Evolutionary conservation across 2,888 invertebrate genomes (phyloP).

Genomic region (Saturnia japonica): DNA sequence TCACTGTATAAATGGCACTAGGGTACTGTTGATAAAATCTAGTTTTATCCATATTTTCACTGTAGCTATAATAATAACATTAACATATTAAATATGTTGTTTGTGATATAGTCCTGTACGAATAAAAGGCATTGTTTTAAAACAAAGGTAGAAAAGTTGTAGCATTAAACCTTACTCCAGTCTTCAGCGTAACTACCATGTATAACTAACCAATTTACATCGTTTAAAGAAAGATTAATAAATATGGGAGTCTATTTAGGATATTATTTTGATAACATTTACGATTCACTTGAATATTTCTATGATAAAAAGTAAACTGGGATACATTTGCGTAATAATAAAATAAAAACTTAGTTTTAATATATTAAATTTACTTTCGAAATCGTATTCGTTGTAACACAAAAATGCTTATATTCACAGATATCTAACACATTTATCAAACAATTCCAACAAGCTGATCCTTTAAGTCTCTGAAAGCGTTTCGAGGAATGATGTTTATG

Average conservation of each 20-base stretch:
- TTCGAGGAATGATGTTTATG: conserved; percentile 57
- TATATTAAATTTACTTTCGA: background rate
- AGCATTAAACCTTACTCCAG: background rate
- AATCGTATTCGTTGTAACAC: background rate
- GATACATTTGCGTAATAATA: background rate
- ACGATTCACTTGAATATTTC: background rate
- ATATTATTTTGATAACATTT: background rate
- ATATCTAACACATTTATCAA: conserved; percentile 53
- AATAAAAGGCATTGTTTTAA: conserved; percentile 33
- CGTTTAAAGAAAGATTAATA: background rate
- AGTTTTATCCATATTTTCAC: conserved; percentile 73
- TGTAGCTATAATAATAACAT: conserved; percentile 66
- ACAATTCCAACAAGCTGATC: conserved; percentile 56
- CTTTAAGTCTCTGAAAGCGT: conserved; percentile 48
- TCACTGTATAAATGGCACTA: conserved; percentile 42
- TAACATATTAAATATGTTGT: conserved; percentile 60
- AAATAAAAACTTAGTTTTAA: too few species aligned
- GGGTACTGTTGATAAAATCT: conserved; percentile 47
- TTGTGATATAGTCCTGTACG: conserved; percentile 39
- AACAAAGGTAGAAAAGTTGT: conserved; percentile 27
- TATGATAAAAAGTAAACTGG: background rate
- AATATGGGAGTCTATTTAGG: background rate
- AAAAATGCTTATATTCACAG: conserved; percentile 8
- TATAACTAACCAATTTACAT: too few species aligned
- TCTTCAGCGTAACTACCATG: background rate